A percentile compares a stretch with the other conserved stretches of the same genome.
Conservation (phyloP, 2,113 vertebrate species). For the Amblyornis subalaris region DNA sequence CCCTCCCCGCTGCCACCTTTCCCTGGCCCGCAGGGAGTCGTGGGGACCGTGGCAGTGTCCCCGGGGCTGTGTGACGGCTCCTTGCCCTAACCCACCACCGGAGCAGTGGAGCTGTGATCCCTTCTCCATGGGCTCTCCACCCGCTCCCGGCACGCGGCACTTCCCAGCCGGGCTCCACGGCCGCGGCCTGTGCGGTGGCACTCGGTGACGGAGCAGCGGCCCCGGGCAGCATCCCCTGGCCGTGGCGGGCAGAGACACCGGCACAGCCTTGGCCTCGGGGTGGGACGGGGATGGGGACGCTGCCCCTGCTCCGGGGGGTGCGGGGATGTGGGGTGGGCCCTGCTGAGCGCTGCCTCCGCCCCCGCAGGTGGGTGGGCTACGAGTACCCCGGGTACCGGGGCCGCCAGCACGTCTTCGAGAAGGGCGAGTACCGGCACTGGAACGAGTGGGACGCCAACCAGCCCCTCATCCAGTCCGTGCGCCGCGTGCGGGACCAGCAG, state of each 20-base stretch:
- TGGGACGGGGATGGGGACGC: background rate
- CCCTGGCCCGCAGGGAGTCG: accelerated
- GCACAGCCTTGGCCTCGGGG: accelerated
- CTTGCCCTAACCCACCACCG: accelerated
- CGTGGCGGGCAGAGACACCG: background rate
- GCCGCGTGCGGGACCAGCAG: conserved; percentile 88
- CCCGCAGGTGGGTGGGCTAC: conserved; percentile 88
- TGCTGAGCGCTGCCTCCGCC: accelerated
- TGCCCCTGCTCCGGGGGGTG: too few species aligned
- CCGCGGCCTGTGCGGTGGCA: background rate
- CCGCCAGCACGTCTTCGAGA: conserved; percentile 86
- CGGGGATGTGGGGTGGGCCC: background rate
- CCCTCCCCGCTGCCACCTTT: background rate
- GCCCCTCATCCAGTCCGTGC: conserved; percentile 88
- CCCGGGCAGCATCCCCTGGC: background rate
- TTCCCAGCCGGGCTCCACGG: accelerated
- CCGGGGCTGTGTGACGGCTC: background rate
- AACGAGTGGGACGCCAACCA: conserved; percentile 88
- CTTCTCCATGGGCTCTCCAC: accelerated
- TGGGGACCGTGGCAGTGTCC: accelerated
- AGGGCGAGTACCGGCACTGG: conserved; percentile 90
- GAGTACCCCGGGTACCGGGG: conserved; percentile 90
- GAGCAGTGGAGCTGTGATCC: accelerated
- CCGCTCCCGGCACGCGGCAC: accelerated
- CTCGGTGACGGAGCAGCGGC: background rate